These are phyloP conservation scores for Abrostola triplasia DNA, from an alignment of 2,888 invertebrate species.

Conservation along the genomic window DNA sequence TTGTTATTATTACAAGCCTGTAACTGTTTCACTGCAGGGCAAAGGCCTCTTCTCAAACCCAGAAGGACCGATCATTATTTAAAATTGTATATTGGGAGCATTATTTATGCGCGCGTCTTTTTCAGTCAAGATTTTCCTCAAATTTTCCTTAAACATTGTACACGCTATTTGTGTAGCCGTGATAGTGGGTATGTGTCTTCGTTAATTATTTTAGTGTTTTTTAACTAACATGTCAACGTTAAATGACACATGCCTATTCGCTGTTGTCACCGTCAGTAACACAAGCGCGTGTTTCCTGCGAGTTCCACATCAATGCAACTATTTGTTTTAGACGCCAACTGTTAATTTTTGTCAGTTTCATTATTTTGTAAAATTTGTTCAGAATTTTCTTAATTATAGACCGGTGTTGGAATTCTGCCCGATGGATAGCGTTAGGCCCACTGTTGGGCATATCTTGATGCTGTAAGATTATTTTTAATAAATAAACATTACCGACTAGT, in stretches of 20 bases:
- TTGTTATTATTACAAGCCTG: not conserved
- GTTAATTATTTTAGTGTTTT: conserved; percentile 21
- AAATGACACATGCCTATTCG: conserved; percentile 23
- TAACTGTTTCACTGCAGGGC: not conserved
- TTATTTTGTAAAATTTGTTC: conserved; percentile 13
- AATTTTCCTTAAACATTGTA: too few relatives aligned
- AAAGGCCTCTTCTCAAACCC: not conserved
- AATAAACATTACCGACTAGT: too few relatives aligned
- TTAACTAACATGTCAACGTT: conserved; percentile 15
- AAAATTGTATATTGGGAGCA: not conserved
- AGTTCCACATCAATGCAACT: conserved; percentile 51
- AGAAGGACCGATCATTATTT: not conserved
- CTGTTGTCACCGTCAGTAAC: conserved; percentile 35
- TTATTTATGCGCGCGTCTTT: too few relatives aligned
- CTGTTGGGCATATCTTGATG: not conserved
- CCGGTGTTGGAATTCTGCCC: conserved; percentile 42
- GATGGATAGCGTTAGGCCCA: conserved; percentile 3
- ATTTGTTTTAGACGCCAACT: conserved; percentile 44
- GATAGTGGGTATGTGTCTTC: not conserved
- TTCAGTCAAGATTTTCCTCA: too few relatives aligned
- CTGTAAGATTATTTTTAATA: too few relatives aligned
- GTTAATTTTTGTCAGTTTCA: conserved; percentile 29
- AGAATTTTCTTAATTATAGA: conserved; percentile 25
- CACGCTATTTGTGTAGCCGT: too few relatives aligned
- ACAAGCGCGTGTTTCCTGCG: conserved; percentile 39